phyloP scores from a whole-genome alignment of 2,797 vertebrate species.

The Gephyroberyx darwinii region DNA sequence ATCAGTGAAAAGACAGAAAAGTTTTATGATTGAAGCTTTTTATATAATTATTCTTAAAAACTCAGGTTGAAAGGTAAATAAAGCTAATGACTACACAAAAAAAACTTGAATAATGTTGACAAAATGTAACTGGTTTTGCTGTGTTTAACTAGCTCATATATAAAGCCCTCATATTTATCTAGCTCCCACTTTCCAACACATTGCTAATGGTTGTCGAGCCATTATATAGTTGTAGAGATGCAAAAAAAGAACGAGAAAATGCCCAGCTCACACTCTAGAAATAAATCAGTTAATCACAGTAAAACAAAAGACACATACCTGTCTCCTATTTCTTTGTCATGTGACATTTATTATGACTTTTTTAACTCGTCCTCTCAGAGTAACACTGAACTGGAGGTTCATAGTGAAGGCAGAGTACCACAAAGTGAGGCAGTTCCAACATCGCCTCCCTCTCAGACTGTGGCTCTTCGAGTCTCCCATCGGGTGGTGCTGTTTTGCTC shows the following conservation, averaged over 20 bases:
- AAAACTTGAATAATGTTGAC: too few species aligned
- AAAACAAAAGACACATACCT: constrained; percentile 20
- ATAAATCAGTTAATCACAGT: constrained; percentile 23
- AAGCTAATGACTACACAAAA: too few species aligned
- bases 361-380: constrained; percentile 28
- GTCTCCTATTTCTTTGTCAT: constrained; percentile 37
- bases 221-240: constrained; percentile 10
- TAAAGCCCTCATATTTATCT: too few species aligned
- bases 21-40: too few species aligned
- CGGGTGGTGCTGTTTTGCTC: constrained; percentile 73
- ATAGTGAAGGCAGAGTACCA: too few species aligned
- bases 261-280: background rate
- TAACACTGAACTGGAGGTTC: constrained; percentile 29
- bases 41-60: too few species aligned
- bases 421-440: background rate
- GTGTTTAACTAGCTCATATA: too few species aligned
- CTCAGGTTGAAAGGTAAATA: too few species aligned
- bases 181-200: too few species aligned
- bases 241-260: background rate
- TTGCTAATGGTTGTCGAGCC: background rate
- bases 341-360: constrained; percentile 13
- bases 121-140: too few species aligned
- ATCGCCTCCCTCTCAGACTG: constrained; percentile 30
- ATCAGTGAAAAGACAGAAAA: too few species aligned
- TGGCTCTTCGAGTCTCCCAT: constrained; percentile 54